Evolutionary conservation across 2,888 invertebrate genomes (phyloP).

Genomic region (Napeogenes sylphis): DNA sequence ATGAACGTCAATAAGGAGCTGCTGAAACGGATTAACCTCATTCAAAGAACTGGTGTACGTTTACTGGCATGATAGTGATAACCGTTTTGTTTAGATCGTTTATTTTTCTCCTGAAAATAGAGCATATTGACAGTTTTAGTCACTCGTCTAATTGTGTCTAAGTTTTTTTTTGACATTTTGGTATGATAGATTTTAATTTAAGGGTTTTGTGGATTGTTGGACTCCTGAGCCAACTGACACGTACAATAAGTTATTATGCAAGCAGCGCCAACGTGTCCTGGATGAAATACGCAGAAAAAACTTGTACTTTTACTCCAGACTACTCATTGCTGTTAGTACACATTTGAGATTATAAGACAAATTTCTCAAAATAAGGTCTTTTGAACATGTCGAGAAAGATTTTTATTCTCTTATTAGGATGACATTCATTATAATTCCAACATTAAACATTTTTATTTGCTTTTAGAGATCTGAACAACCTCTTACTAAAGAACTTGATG

Average conservation of each 20-base stretch:
- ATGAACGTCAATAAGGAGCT: conserved; percentile 78
- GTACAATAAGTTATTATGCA: conserved; percentile 55
- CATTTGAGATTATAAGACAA: background rate
- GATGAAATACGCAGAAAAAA: conserved; percentile 50
- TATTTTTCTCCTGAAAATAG: no score
- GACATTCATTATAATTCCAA: background rate
- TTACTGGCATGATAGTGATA: background rate
- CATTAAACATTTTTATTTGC: background rate
- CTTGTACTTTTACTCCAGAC: conserved; percentile 56
- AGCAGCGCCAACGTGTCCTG: conserved; percentile 55
- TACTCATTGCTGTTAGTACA: conserved; percentile 57
- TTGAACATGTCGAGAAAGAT: background rate
- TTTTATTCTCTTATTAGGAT: no score
- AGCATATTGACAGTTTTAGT: no score
- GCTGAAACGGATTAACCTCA: conserved; percentile 76
- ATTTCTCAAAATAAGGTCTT: background rate
- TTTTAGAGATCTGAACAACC: conserved; percentile 66
- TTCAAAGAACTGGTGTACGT: conserved; percentile 77
- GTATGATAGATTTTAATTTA: conserved; percentile 1
- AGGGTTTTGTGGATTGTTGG: conserved; percentile 72
- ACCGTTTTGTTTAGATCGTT: background rate
- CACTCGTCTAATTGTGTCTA: no score
- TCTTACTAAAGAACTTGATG: conserved; percentile 60
- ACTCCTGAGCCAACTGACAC: conserved; percentile 46
- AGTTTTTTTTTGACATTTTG: background rate